Evolutionary conservation across 2,113 vertebrate species (phyloP), one percentile per base, ranked within the genome.

Genomic region (Hiodon alosoides): DNA sequence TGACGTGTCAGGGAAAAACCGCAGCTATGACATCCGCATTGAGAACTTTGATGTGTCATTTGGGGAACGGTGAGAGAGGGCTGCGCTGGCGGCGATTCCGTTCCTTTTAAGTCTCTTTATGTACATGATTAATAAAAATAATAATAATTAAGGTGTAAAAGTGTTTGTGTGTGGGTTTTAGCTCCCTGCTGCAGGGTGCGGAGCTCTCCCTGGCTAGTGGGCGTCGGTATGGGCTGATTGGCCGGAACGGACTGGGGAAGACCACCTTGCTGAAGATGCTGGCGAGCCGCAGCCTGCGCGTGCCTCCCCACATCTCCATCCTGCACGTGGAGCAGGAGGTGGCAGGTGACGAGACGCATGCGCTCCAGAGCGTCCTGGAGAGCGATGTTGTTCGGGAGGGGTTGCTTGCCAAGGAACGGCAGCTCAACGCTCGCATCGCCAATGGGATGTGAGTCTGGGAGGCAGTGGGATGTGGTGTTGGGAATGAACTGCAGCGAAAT

Each of bases 41-140:
- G 97, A 99, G 83, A 99, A 99, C 91, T 99, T 99, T 5, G 97
- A 99, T 0, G 95, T 99, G 71, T 95, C 96, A 53, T 99, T 98
- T 60, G 97, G 97, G 60, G 97, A 99, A 76, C 91, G 97, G 97
- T 95, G 86, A 93, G 92, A 3, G 46, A 48, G 46, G 10, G 68
- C 8, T 53, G 17, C n/a, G n/a, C n/a, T 4, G 7, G 53, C 16
- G 16, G 53, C 7, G n/a, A 53, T 31, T 31, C 31, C 31, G 31
- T 31, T 31, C 31, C 31, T 31, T 31, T 31, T 31, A 9, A 16
- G 67, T 13, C 7, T 0, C 52, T 31, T 5, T 3, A 3, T 52
- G 47, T 16, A 13, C 17, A 7, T 5, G 31, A 53, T 31, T 31
- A 31, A 31, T 31, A 31, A 31, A 31, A 31, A 31, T 31, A 31